Evolutionary conservation across 2,113 vertebrate species (phyloP), one percentile per base, ranked within the genome.

Genomic region (Bos indicus): DNA sequence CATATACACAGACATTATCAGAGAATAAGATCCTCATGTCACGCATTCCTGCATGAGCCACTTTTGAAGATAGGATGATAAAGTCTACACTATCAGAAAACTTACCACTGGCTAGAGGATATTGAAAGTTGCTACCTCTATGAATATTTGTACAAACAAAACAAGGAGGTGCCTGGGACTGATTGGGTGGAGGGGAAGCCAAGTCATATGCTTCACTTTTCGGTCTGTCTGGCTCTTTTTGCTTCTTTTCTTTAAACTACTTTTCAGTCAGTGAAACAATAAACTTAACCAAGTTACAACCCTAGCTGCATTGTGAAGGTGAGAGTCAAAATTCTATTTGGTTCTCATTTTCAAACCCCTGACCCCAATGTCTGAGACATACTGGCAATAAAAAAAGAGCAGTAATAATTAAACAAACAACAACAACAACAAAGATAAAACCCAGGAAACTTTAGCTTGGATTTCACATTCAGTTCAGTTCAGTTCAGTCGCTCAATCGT

Each of bases 371-470:
- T 96, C 77, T 51, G 78, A 60, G 59, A 54, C 25, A 81, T 28
- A 19, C n/a, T 85, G 16, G 60, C 43, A 57, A 12, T 93, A 59
- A 96, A 90, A 7, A 30, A 77, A 46, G 94, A 97, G n/a, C 88
- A 96, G 62, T 64, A 67, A 97, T 62, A 59, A 93, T 60, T 43
- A 94, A 95, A 97, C 95, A 97, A 98, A 97, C 98, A 98, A 94
- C 36, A 25, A 48, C 48, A 40, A 83, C 51, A 96, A 98, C 84
- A 56, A 96, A 96, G 87, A 23, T 64, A n/a, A 93, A 83, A 64
- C 2, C 9, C 67, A 95, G 94, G 98, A 98, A 98, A 84, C 95
- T 97, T 98, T 98, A 98, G 98, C 81, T 98, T 98, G 97, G 98
- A 94, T 51, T 98, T 96, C 84, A 97, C 92, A 95, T 97, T 48